Evolutionary conservation across 2,888 invertebrate species (phyloP).

Genomic region (Phyllotreta striolata): DNA sequence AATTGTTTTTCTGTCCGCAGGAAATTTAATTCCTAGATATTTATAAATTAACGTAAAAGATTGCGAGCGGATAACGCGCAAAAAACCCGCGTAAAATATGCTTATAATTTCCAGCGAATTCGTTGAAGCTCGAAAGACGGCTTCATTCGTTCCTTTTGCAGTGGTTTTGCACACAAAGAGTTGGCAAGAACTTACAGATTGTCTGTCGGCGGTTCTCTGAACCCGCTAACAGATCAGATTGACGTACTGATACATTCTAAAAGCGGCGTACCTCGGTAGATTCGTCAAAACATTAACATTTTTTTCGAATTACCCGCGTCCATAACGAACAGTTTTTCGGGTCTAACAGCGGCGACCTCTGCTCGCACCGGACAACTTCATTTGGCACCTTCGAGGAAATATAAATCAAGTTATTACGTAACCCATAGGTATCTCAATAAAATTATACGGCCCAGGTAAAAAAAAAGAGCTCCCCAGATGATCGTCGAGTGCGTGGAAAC

Average conservation of each 20-base stretch:
- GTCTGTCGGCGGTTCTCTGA: conserved; percentile 49
- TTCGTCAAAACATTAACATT: conserved; percentile 45
- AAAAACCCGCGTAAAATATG: background rate
- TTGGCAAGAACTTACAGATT: conserved; percentile 32
- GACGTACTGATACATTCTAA: conserved; percentile 54
- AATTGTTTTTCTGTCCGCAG: too few relatives aligned
- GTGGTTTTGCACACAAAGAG: too few relatives aligned
- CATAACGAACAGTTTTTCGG: too few relatives aligned
- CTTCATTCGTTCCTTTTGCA: conserved; percentile 1
- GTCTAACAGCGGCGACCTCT: too few relatives aligned
- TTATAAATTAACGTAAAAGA: too few relatives aligned
- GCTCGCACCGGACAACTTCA: background rate
- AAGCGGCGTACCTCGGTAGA: conserved; percentile 50
- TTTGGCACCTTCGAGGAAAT: conserved; percentile 7
- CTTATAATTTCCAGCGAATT: conserved; percentile 1
- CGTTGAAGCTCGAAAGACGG: background rate
- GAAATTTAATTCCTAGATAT: too few relatives aligned
- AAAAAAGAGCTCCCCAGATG: conserved; percentile 4
- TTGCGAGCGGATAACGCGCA: too few relatives aligned
- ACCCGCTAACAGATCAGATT: conserved; percentile 49
- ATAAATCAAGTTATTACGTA: conserved; percentile 13
- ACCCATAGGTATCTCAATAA: conserved; percentile 15
- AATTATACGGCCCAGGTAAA: conserved; percentile 26
- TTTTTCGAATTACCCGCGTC: too few relatives aligned
- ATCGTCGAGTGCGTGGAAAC: conserved; percentile 34